These are phyloP conservation scores for Cyanoliseus patagonus DNA, from an alignment of 2,113 vertebrate species.

Conservation along the genomic window DNA sequence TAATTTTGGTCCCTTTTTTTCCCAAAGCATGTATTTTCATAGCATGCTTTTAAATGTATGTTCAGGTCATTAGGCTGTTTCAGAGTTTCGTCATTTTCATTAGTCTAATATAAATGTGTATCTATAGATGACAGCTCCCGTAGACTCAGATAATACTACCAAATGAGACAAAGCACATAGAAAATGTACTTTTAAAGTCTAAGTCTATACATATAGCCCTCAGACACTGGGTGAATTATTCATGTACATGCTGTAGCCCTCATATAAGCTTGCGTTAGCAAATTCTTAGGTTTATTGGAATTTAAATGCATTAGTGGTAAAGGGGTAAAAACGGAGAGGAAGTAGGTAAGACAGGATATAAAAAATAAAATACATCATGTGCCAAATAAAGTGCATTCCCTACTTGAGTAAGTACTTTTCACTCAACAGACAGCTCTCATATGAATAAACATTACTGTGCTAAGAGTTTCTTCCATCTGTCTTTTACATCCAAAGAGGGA, in stretches of 20 bases:
- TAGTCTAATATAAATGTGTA: not conserved
- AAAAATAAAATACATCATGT: not conserved
- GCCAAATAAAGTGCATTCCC: not conserved
- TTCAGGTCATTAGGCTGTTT: not conserved
- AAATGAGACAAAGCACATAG: not conserved
- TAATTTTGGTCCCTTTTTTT: not conserved
- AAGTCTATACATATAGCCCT: not conserved
- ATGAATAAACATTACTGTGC: not conserved
- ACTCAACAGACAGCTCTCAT: not conserved
- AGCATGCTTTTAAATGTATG: not conserved
- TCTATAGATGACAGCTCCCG: not conserved
- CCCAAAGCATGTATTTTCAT: not conserved
- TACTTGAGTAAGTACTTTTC: not conserved
- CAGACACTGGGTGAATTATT: not conserved
- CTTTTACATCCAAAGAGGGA: not conserved
- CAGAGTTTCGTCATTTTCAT: not conserved
- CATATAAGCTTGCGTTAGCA: not conserved
- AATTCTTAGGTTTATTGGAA: not conserved
- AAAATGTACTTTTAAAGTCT: not conserved
- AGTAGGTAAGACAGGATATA: not conserved
- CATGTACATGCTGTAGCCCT: not conserved
- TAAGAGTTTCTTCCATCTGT: not conserved
- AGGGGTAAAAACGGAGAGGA: not conserved
- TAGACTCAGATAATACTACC: not conserved
- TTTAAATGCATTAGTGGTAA: not conserved